Evolutionary conservation across 2,797 vertebrate genomes (phyloP).

Genomic region (Phoeniculus purpureus): DNA sequence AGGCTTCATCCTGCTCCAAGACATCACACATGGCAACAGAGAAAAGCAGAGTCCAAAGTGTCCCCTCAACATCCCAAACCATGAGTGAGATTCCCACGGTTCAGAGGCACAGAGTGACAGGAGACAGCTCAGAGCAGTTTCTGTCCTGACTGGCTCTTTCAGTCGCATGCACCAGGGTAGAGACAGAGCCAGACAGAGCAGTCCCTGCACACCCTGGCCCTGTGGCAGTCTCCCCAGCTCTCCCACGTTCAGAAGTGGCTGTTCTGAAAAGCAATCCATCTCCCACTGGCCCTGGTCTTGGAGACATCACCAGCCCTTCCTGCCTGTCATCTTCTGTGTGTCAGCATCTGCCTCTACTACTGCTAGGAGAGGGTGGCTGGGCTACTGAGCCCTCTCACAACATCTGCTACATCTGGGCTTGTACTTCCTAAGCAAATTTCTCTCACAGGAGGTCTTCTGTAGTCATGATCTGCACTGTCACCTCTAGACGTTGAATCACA

Average conservation of each 20-base stretch:
- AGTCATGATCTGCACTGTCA: neutral
- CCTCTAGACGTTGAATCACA: neutral
- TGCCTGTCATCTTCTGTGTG: neutral
- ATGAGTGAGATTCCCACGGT: accelerated
- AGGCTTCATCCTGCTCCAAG: neutral
- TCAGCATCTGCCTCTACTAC: neutral
- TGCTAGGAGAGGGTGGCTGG: neutral
- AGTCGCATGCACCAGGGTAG: neutral
- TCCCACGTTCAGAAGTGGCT: neutral
- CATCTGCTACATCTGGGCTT: neutral
- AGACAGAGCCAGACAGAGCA: neutral
- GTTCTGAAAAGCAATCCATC: neutral
- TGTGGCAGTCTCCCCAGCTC: neutral
- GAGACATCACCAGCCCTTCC: neutral
- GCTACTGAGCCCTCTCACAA: neutral
- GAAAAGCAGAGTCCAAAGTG: neutral
- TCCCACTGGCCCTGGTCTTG: neutral
- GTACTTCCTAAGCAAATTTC: neutral
- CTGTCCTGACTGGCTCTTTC: neutral
- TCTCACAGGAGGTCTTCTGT: neutral
- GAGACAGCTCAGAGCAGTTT: neutral
- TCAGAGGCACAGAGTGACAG: neutral
- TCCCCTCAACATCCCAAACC: neutral
- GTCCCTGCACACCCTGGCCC: neutral
- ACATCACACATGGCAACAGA: neutral